Evolutionary conservation across 2,888 invertebrate species (phyloP), one percentile per base, ranked within the genome.

Genomic region (Chironomus riparius): DNA sequence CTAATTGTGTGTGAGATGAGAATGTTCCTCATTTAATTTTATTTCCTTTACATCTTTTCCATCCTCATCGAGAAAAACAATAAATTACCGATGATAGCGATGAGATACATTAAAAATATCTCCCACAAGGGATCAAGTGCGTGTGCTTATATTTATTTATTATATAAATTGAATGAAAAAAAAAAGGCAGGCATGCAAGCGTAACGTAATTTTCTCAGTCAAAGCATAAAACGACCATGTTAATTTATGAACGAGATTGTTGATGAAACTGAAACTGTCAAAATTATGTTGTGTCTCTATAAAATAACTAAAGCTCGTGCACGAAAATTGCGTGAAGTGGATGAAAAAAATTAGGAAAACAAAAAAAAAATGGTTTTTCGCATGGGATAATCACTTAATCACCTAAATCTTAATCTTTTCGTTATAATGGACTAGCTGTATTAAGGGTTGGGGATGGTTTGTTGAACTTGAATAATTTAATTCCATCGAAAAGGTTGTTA

Each of bases 71-170:
- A 10, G 38, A 56, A 24, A 50, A 56, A 48, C 71, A 71, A 71
- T 71, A 71, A 71, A 71, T 71, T 56, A 71, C 50, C 7, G 24
- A 71, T 70, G 70, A 70, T 70, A 69, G 28, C 47, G 69, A 69
- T 18, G 28, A 69, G 18, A 4, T 13, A 28, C 68, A 68, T 68
- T 68, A 68, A 70, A 56, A 56, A 48, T 70, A 47, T 70, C 70
- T 22, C 56, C 56, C 56, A 56, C 18, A 15, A 56, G 56, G 18
- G 56, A 56, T 56, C 56, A 56, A 56, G 56, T 18, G 56, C 56
- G 56, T 56, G 56, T 65, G 22, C 18, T 65, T 24, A 10, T 21
- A 13, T 56, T n/a, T n/a, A 38, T 68, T 68, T 38, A 5, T n/a
- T 68, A 38, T 68, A 15, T 28, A 18, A 65, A 22, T 12, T 2